phyloP scores from a whole-genome alignment of 2,888 invertebrate species.

The Nineta flava region DNA sequence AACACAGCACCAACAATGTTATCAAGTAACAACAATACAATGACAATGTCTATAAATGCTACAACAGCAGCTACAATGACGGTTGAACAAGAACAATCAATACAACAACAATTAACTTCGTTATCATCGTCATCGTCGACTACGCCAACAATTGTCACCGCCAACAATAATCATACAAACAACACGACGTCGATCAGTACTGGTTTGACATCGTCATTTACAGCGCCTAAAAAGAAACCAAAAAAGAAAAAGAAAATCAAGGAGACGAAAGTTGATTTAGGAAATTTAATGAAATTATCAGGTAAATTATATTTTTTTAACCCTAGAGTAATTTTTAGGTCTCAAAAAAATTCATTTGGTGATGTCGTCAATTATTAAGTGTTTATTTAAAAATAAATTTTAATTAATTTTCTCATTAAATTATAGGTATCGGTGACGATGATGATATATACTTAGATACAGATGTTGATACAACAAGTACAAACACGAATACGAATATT shows the following conservation, averaged over 20 bases:
- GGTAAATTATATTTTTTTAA: slow-evolving; percentile 23
- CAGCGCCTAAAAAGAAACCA: slow-evolving; percentile 31
- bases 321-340: too few relatives aligned
- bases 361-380: too few relatives aligned
- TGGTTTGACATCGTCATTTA: slow-evolving; percentile 17
- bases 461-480: slow-evolving; percentile 15
- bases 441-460: slow-evolving; percentile 39
- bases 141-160: slow-evolving; percentile 12
- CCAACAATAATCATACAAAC: slow-evolving; percentile 9
- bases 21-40: too few relatives aligned
- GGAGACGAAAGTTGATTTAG: slow-evolving; percentile 44
- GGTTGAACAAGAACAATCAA: background rate
- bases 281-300: slow-evolving; percentile 58
- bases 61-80: background rate
- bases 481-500: slow-evolving; percentile 9
- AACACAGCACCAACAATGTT: background rate
- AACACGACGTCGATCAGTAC: slow-evolving; percentile 6
- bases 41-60: background rate
- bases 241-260: slow-evolving; percentile 39
- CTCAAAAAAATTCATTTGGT: too few relatives aligned
- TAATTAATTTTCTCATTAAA: slow-evolving; percentile 1
- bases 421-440: slow-evolving; percentile 39
- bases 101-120: too few relatives aligned
- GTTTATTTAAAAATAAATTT: background rate
- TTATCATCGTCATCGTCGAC: background rate